phyloP scores from a whole-genome alignment of 92 coral and sea anemone species.

The Phenganax marumi region DNA sequence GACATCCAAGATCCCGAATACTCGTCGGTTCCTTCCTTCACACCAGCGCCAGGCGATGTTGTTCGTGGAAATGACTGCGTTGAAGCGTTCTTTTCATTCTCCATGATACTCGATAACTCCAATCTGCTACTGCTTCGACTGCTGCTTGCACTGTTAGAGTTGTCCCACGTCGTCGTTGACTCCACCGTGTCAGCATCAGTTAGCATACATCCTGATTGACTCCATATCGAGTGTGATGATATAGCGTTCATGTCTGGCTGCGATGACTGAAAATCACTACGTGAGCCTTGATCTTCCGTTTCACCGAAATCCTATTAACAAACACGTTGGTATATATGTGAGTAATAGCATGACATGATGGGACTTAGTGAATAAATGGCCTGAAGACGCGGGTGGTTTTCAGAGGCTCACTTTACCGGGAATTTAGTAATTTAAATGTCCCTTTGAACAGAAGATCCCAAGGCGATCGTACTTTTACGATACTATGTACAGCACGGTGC shows the following conservation, averaged over 20 bases:
- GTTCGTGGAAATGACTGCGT: slow-evolving; percentile 70
- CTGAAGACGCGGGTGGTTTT: no score
- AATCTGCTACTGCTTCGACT: slow-evolving; percentile 95
- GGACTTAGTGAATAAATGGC: no score
- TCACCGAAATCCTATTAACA: slow-evolving; percentile 26
- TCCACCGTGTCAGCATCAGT: slow-evolving; percentile 79
- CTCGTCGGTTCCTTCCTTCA: neutral
- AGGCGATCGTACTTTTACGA: no score
- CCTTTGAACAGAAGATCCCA: no score
- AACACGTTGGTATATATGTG: no score
- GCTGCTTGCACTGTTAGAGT: slow-evolving; percentile 97
- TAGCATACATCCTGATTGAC: slow-evolving; percentile 60
- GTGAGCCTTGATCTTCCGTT: slow-evolving; percentile 22
- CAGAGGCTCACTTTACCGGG: no score
- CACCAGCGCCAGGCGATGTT: slow-evolving; percentile 72
- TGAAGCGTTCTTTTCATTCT: slow-evolving; percentile 63
- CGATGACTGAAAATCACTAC: slow-evolving; percentile 26
- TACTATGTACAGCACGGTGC: no score
- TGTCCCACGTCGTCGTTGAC: slow-evolving; percentile 82
- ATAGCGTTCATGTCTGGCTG: slow-evolving; percentile 67
- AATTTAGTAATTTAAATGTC: no score
- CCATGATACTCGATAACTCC: slow-evolving; percentile 94
- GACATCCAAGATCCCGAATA: slow-evolving; percentile 71
- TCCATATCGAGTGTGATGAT: slow-evolving; percentile 83
- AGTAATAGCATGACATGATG: no score